Evolutionary conservation across 2,113 vertebrate species (phyloP), one percentile per base, ranked within the genome.

Genomic region (Cnemophilus loriae): DNA sequence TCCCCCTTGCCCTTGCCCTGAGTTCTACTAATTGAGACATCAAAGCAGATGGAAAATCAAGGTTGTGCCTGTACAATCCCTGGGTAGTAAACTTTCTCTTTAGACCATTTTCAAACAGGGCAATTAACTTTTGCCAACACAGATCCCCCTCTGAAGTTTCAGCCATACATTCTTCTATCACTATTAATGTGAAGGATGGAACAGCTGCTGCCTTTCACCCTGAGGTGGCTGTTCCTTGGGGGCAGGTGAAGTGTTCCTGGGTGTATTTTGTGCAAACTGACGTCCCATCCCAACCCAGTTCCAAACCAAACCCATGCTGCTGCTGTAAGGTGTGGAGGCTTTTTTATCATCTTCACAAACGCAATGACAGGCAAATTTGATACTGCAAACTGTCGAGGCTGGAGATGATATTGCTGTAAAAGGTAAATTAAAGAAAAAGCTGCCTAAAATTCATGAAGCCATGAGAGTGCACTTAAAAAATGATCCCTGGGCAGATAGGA

Each of bases 1-100:
- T 91, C 53, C 75, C 87, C 78, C 30, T 69, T 89, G 68, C 77
- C 53, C 78, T 63, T 77, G 35, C 63, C 84, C 64, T 8, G 22
- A 74, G 82, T 76, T 91, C 89, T 88, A 74, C 90, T 96, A 94
- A 95, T 81, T 90, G 84, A 97, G 94, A 94, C 84, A 95, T 95
- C 94, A 95, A 96, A 95, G 94, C 64, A 75, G 68, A 93, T 78
- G 84, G 85, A 90, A 90, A 96, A 95, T 63, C 68, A 85, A 86
- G 89, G 93, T 57, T 95, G 63, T 94, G 63, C 61, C 55, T 85
- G 44, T 74, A 91, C 81, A 91, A 18, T 92, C 59, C 74, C 84
- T 60, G 49, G 55, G 76, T 57, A 71, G 89, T 94, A 91, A 84
- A 61, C 75, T 91, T 84, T 88, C 77, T 85, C 57, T 87, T 59